Conservation (phyloP, 2,888 invertebrate genomes). For the Athetis lepigone region DNA sequence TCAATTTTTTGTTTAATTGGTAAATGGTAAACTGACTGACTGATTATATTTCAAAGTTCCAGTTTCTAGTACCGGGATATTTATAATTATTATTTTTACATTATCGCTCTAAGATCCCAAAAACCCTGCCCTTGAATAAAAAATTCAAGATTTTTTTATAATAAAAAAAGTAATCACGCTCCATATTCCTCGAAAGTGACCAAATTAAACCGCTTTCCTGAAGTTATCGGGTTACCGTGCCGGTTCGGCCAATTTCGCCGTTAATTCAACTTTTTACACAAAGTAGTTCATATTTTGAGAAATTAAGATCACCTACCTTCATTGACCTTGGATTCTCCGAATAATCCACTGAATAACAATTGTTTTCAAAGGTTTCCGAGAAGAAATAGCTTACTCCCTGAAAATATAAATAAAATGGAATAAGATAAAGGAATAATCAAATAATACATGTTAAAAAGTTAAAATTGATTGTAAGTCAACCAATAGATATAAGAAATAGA, state of each 20-base stretch:
- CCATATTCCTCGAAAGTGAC: not conserved
- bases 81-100: too few relatives aligned
- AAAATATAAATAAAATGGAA: constrained; percentile 42
- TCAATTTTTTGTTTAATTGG: too few relatives aligned
- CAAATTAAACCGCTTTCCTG: constrained; percentile 26
- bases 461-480: too few relatives aligned
- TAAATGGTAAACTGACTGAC: too few relatives aligned
- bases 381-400: constrained; percentile 63
- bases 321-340: constrained; percentile 59
- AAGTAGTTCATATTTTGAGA: not conserved
- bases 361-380: constrained; percentile 85
- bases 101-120: too few relatives aligned
- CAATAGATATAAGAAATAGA: too few relatives aligned
- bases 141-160: too few relatives aligned
- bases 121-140: too few relatives aligned
- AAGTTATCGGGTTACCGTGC: constrained; percentile 11
- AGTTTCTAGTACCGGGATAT: too few relatives aligned
- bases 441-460: too few relatives aligned
- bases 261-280: not conserved
- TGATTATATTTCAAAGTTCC: too few relatives aligned
- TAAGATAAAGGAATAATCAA: too few relatives aligned
- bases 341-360: constrained; percentile 91
- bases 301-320: constrained; percentile 54
- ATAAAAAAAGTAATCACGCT: not conserved
- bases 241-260: not conserved